Base-by-base conservation (phyloP, 1,140 invertebrate genomes). In the Drosophila pallidifrons region DNA sequence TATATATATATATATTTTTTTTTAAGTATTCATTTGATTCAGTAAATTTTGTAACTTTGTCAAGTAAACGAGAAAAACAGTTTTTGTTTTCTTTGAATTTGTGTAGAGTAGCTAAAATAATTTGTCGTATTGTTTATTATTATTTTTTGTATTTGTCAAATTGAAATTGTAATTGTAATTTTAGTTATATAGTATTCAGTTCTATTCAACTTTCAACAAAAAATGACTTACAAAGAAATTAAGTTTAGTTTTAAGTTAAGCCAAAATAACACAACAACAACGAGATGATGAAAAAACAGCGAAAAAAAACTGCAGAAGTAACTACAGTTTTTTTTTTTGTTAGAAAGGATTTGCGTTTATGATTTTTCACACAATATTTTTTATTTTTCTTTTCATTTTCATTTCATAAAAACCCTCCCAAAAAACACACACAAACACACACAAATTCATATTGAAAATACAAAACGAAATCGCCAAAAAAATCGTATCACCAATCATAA, bases 341-440 rank as follows among this genome's bases (percentile, higher is more conserved):
- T 15, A 15, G 20, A 51, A 35, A 43, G 45, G 43, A 58, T 47
- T 88, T 80, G 65, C 47, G 49, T 67, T 91, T 81, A 81, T 87
- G 66, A 89, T 86, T 88, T 87, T 86, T 86, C 79, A 86, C 75
- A 88, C 76, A 81, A 80, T 73, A 73, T 79, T 82, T 88, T 87
- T 86, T 82, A 77, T 73, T 89, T 92, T 92, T 92, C 76, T 91
- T 91, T 92, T 92, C 86, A 82, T 92, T 91, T 92, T 92, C 85
- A 83, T 89, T 92, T 92, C 88, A 85, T 80, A 66, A 58, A 70
- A 54, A 45, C 49, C 57, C 47, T 43, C 64, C 68, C 57, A 52
- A 73, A 60, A 74, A 68, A 71, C 46, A 67, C 59, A 80, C 49
- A 79, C 65, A 67, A 30, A 64, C 46, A 77, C 72, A 66, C 60